Base-by-base conservation (phyloP, 2,113 vertebrate genomes). In the Sciurus niger region DNA sequence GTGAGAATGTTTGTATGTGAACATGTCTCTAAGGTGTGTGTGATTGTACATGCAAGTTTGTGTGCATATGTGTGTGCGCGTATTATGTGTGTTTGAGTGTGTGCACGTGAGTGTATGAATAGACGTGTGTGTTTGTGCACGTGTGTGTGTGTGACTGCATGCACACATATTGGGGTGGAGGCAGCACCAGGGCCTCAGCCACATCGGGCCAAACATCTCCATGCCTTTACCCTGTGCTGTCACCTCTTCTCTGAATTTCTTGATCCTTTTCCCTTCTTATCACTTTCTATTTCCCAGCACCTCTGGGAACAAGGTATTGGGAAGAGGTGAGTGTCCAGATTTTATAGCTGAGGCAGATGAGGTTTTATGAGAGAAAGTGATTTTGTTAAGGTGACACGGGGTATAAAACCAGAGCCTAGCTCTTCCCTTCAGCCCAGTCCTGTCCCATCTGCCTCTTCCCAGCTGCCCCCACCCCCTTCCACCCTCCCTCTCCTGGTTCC, bases 121-220 rank as follows among this genome's bases (percentile, higher is more conserved):
- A 58, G n/a, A 28, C 24, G 24, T 10, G 24, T 63, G 60, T 10
- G 60, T 63, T 3, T 28, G 25, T 43, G 40, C 20, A 7, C 5
- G 37, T 12, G 10, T 73, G 37, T 25, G 11, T 25, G 4, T 74
- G 40, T 74, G 22, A 68, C 32, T 32, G 32, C 32, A 34, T 68
- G 46, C 67, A 37, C 24, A 77, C 14, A 4, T 58, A 46, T 53
- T 65, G 25, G 84, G 30, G 43, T 2, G 9, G 46, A 14, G 0
- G n/a, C 30, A 70, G 37, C 74, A 58, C 46, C 25, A 34, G n/a
- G 58, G 51, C 34, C 40, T 79, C 53, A 37, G 80, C n/a, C 9
- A 9, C 1, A 0, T 24, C 32, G 10, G 65, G 25, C 8, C 0
- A 0, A 25, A 28, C 20, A 37, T 22, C 20, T 43, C 34, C 48